Evolutionary conservation across 2,888 invertebrate species (phyloP).

Genomic region (Lycia hirtaria): DNA sequence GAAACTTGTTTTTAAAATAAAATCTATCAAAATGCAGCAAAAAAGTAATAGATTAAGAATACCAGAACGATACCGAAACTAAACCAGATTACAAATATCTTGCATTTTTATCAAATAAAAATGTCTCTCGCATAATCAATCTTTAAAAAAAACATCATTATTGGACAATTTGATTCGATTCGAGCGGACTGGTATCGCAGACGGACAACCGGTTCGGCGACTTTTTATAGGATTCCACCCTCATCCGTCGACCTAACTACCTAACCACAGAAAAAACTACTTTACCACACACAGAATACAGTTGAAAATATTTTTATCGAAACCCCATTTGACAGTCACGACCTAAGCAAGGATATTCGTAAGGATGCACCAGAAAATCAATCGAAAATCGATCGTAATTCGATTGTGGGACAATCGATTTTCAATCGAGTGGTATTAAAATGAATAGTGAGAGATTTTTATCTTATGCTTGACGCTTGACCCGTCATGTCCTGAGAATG

Average conservation of each 20-base stretch:
- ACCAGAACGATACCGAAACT: background rate
- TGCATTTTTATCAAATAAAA: conserved; percentile 10
- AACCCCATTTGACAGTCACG: conserved; percentile 70
- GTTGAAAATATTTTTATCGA: conserved; percentile 37
- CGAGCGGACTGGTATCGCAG: conserved; percentile 57
- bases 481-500: conserved; percentile 82
- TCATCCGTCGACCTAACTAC: conserved; percentile 63
- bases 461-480: conserved; percentile 78
- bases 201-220: conserved; percentile 71
- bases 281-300: conserved; percentile 30
- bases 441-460: conserved; percentile 75
- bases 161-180: conserved; percentile 67
- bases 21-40: background rate
- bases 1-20: no score
- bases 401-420: conserved; percentile 35
- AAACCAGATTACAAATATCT: conserved; percentile 1
- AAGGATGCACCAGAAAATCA: conserved; percentile 53
- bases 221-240: conserved; percentile 81
- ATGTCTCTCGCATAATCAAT: conserved; percentile 54
- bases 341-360: conserved; percentile 75
- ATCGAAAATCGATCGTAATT: conserved; percentile 50
- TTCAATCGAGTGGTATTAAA: conserved; percentile 41
- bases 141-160: conserved; percentile 69
- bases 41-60: background rate
- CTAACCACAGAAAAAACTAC: conserved; percentile 42